These are phyloP conservation scores for Heteronetta atricapilla DNA, from an alignment of 2,113 vertebrate species.

Conservation along the genomic window DNA sequence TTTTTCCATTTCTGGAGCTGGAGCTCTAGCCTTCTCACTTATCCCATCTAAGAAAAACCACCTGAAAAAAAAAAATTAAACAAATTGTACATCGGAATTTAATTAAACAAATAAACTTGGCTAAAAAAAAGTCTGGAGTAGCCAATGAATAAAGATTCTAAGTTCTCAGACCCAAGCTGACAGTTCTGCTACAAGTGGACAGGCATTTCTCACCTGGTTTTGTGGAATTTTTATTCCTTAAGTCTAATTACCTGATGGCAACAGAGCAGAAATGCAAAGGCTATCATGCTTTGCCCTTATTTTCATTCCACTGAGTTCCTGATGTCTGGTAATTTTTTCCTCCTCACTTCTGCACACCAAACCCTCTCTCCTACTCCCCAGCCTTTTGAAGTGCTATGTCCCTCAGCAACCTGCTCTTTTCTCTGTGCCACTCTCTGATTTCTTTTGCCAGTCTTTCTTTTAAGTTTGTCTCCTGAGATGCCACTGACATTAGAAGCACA, in stretches of 20 bases:
- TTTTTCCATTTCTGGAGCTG: not conserved
- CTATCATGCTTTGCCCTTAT: accelerated
- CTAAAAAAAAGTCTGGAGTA: not conserved
- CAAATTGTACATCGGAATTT: not conserved
- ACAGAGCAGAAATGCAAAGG: not conserved
- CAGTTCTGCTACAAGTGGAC: not conserved
- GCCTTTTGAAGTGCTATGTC: not conserved
- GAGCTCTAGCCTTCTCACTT: not conserved
- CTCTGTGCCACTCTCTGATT: not conserved
- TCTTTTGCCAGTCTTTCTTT: not conserved
- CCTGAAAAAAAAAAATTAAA: not conserved
- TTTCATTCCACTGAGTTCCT: not conserved
- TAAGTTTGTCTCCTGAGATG: not conserved
- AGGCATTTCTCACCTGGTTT: not conserved
- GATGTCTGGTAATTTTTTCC: not conserved
- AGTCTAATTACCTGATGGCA: not conserved
- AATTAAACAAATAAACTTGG: not conserved
- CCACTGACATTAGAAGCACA: not conserved
- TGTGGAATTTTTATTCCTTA: not conserved
- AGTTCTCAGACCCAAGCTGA: not conserved
- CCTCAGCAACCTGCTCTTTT: not conserved
- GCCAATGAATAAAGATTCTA: not conserved
- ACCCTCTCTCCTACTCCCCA: not conserved
- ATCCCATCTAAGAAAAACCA: not conserved
- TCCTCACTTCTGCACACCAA: not conserved